Evolutionary conservation across 53 echinoderm and acorn worm species (phyloP).

Genomic region (Stichopus horrens): DNA sequence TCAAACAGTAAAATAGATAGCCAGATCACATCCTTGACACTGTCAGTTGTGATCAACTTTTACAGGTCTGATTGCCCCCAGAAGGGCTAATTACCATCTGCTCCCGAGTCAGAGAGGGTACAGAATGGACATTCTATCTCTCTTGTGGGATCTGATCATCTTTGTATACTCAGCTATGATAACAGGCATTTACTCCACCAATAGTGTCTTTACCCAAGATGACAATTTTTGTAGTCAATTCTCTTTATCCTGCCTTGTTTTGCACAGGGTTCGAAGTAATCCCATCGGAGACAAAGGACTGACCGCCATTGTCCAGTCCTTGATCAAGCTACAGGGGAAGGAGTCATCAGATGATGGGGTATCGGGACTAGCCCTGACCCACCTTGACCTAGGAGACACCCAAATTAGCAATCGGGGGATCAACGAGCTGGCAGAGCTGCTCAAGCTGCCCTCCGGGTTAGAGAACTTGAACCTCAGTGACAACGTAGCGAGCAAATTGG

Average conservation of each 20-base stretch:
- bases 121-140: too few species aligned
- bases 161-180: too few species aligned
- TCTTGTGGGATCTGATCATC: too few species aligned
- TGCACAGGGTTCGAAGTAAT: slow-evolving; percentile 72
- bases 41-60: too few species aligned
- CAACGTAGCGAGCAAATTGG: slow-evolving; percentile 62
- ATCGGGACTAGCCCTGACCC: slow-evolving; percentile 54
- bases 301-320: slow-evolving; percentile 60
- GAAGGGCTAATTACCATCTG: too few species aligned
- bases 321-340: slow-evolving; percentile 57
- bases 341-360: slow-evolving; percentile 39
- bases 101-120: too few species aligned
- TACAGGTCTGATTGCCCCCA: too few species aligned
- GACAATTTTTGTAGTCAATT: background rate
- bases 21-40: too few species aligned
- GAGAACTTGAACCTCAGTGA: slow-evolving; percentile 77
- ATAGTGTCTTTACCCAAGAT: background rate
- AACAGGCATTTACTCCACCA: background rate
- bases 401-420: slow-evolving; percentile 67
- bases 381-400: slow-evolving; percentile 78
- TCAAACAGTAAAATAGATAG: too few species aligned
- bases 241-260: background rate
- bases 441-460: slow-evolving; percentile 59
- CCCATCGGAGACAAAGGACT: slow-evolving; percentile 79
- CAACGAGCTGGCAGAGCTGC: slow-evolving; percentile 60